Evolutionary conservation across 2,113 vertebrate species (phyloP), one percentile per base, ranked within the genome.

Genomic region (Ageneiosus marmoratus): DNA sequence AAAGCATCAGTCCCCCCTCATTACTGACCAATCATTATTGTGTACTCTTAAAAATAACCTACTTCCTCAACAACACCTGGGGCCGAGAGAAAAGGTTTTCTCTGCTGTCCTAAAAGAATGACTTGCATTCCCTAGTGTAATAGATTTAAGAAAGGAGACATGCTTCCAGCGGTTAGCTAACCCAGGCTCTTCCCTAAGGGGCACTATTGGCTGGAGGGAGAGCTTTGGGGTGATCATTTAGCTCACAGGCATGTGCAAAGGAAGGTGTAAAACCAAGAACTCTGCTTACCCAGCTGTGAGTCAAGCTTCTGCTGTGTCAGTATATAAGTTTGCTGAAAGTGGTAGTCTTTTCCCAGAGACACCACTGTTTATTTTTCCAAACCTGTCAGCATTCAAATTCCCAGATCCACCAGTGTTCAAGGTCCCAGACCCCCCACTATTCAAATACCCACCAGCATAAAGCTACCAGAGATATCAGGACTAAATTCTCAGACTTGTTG

Each of bases 171-270:
- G 11, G 50, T 55, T 37, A 76, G 18, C 50, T n/a, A 74, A 32
- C 6, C 8, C 46, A 74, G 16, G 48, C 46, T 50, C 50, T 75
- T 37, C 50, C 73, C 73, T 34, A 55, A 37, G 73, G 73, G 73
- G 20, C 29, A 55, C 2, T 55, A 1, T 29, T 53, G 18, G 73
- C 73, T 75, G 50, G 50, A 75, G 73, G 73, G 27, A 20, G 50
- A 55, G 73, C 50, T 76, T 75, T 51, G 18, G 73, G 48, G 46
- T 76, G 51, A 76, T 76, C 10, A 37, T 76, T 55, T 18, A 53
- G 16, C 18, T 22, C 18, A 55, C 50, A 55, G 20, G 10, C 50
- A 1, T 37, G 7, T 1, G 13, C 50, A 18, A 24, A 22, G 9
- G 50, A 53, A 76, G 51, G 41, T 53, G 41, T 16, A 53, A 15